phyloP scores from a whole-genome alignment of 1,140 invertebrate genomes.

The Drosophila varians region DNA sequence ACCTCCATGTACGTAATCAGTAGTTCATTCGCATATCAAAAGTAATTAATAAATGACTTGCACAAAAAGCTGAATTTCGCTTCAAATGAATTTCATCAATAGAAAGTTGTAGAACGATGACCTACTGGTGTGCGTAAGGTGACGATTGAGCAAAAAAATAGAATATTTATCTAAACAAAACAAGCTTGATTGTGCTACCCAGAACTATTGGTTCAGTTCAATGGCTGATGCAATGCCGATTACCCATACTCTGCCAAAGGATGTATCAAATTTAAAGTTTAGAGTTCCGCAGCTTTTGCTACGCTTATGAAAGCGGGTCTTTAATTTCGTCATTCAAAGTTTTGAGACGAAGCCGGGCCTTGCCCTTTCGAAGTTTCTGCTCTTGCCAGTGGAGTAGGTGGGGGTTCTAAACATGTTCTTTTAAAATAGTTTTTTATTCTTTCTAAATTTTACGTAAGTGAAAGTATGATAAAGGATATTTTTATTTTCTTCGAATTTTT shows the following conservation, averaged over 20 bases:
- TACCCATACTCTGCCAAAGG: slow-evolving; percentile 12
- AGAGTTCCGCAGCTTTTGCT: slow-evolving; percentile 26
- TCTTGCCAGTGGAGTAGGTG: background rate
- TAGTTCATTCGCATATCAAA: slow-evolving; percentile 23
- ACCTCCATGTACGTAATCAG: slow-evolving; percentile 2
- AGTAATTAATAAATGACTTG: slow-evolving; percentile 57
- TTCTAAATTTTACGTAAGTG: no score
- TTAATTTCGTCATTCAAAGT: slow-evolving; percentile 57
- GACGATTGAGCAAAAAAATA: background rate
- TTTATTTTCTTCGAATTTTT: background rate
- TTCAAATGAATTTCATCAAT: slow-evolving; percentile 52
- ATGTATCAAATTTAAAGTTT: slow-evolving; percentile 51
- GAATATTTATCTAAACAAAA: background rate
- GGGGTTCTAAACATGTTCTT: background rate
- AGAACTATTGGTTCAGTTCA: slow-evolving; percentile 8
- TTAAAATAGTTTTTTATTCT: background rate
- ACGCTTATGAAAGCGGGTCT: slow-evolving; percentile 45
- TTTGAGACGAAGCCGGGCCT: slow-evolving; percentile 18
- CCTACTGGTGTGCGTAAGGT: slow-evolving; percentile 18
- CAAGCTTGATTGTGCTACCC: background rate
- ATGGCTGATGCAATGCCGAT: slow-evolving; percentile 41
- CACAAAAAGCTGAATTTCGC: slow-evolving; percentile 13
- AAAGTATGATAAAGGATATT: background rate
- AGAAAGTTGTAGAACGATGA: slow-evolving; percentile 62
- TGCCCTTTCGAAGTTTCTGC: slow-evolving; percentile 23